Base-by-base conservation (phyloP, 2,113 vertebrate genomes). In the Esox niger region DNA sequence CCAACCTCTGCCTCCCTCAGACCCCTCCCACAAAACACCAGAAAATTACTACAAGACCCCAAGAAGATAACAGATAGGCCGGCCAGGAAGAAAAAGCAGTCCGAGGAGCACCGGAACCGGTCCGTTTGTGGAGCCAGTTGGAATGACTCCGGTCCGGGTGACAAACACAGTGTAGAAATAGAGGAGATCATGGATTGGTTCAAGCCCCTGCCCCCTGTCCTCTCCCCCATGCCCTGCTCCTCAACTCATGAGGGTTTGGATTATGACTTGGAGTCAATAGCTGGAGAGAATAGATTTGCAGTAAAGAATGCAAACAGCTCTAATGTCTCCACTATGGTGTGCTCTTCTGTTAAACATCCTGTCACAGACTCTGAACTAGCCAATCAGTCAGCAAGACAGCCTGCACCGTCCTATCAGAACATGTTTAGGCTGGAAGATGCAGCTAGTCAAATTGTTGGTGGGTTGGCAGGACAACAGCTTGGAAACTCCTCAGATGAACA, bases 141-240 rank as follows among this genome's bases (percentile, higher is more conserved):
- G 32, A n/a, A 2, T 33, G 32, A 33, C 32, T 2, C 32, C n/a
- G n/a, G n/a, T 1, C 2, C 13, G 15, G 35, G 15, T 15, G 11
- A 17, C 17, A 17, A 43, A 43, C 38, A 43, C 27, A 6, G 13
- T 55, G 52, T 21, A 26, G 62, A 68, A 15, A 30, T 78, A 20
- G 27, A 61, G 64, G 81, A 38, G 55, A 78, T 69, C 29, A 62
- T 63, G 64, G 78, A 92, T 1, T 91, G 91, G 85, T 92, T 93
- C 71, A 91, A 70, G 55, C 93, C 92, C 29, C 79, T 97, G 6
- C 94, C 87, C 25, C 87, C 92, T 64, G 91, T 93, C 0, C 73
- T 99, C 59, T 98, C 97, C 57, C 97, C 97, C 0, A 43, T 99
- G 71, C 79, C 70, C 29, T 77, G 84, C 32, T 83, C 87, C 11